Percentiles rank a stretch among this genome's conserved stretches.
phyloP scores from a whole-genome alignment of 1,140 invertebrate species.

The Oreohelix idahoensis region DNA sequence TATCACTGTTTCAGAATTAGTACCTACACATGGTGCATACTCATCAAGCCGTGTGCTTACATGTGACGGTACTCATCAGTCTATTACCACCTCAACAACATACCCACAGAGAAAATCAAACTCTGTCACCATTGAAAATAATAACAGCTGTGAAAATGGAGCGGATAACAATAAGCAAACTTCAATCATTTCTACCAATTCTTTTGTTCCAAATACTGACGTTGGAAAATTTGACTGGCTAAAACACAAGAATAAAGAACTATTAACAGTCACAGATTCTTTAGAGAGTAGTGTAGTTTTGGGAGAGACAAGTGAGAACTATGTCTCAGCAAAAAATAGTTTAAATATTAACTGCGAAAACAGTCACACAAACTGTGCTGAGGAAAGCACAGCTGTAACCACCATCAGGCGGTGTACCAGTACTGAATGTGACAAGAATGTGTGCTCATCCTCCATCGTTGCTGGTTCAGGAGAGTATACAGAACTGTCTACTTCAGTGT shows the following conservation, averaged over 20 bases:
- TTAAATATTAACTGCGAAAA: background rate
- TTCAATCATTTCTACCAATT: background rate
- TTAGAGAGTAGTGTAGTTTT: background rate
- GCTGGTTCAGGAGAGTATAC: background rate
- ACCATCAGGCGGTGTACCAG: background rate
- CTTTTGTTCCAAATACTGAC: background rate
- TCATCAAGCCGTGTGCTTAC: background rate
- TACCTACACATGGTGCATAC: background rate
- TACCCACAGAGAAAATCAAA: background rate
- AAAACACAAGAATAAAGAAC: background rate
- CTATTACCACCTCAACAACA: background rate
- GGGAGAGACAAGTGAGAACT: background rate
- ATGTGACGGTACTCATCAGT: background rate
- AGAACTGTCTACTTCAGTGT: slow-evolving; percentile 16
- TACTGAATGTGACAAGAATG: background rate
- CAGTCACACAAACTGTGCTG: background rate
- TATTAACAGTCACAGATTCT: background rate
- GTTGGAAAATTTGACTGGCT: background rate
- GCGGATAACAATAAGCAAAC: background rate
- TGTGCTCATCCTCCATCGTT: background rate
- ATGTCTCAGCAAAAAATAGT: background rate
- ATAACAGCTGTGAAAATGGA: background rate
- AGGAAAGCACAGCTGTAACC: background rate
- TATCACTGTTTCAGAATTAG: background rate
- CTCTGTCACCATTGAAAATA: background rate